Percentiles rank a stretch among this genome's conserved stretches.
These are phyloP conservation scores for Loxodonta africana DNA, from an alignment of 2,113 vertebrate genomes.

Conservation along the genomic window DNA sequence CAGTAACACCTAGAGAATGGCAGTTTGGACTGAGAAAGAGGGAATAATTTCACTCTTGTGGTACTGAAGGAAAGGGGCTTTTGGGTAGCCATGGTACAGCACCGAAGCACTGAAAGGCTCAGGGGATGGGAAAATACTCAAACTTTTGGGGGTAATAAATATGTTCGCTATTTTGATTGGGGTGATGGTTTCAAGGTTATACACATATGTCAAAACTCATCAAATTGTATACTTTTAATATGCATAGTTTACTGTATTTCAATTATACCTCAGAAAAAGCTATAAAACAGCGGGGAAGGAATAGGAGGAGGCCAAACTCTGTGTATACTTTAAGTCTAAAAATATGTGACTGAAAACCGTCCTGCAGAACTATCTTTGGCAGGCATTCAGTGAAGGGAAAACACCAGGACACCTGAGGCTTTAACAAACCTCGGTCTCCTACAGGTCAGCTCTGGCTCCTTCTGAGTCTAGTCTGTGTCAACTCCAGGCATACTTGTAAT, in stretches of 20 bases:
- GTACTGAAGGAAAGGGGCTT: background rate
- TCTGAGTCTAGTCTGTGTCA: background rate
- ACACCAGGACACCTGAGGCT: background rate
- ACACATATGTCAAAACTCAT: background rate
- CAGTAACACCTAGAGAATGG: background rate
- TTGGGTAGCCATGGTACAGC: background rate
- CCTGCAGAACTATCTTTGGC: background rate
- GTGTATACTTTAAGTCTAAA: background rate
- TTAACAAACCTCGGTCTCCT: slow-evolving; percentile 12
- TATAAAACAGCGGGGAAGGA: background rate
- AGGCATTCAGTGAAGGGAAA: slow-evolving; percentile 11
- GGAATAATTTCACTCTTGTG: background rate
- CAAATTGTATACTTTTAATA: background rate
- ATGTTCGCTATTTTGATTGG: slow-evolving; percentile 44
- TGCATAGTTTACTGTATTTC: background rate
- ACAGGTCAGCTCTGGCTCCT: background rate
- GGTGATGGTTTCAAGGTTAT: background rate
- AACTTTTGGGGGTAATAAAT: background rate
- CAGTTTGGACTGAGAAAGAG: background rate
- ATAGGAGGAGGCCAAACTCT: background rate
- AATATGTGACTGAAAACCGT: background rate
- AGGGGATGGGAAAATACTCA: background rate
- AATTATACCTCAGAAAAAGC: slow-evolving; percentile 45
- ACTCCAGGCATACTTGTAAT: background rate
- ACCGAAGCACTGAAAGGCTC: background rate